phyloP scores from a whole-genome alignment of 2,113 vertebrate genomes.

The Rutilus rutilus region DNA sequence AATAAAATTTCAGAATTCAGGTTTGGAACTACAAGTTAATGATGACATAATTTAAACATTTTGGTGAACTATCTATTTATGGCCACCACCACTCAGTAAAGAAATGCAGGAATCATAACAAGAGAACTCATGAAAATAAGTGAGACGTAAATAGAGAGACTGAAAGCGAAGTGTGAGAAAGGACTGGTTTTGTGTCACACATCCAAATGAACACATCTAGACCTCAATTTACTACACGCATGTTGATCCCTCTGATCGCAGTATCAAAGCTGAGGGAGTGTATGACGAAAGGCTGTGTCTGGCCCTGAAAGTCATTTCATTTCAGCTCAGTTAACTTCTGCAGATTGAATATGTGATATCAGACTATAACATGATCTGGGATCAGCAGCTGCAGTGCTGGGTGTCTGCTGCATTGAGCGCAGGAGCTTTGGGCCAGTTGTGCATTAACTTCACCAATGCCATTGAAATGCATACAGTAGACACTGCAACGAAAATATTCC shows the following conservation, averaged over 20 bases:
- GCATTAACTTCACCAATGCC: constrained; percentile 46
- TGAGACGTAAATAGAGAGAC: not conserved
- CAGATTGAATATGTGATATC: constrained; percentile 40
- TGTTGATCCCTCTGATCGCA: not conserved
- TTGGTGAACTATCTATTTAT: not conserved
- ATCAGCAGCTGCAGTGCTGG: constrained; percentile 8
- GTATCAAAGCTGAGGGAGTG: not conserved
- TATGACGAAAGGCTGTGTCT: not conserved
- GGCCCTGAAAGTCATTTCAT: constrained; percentile 39
- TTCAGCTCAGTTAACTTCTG: constrained; percentile 41
- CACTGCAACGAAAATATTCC: constrained; percentile 72
- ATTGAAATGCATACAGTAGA: constrained; percentile 66
- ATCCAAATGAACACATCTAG: not conserved
- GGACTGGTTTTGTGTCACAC: not conserved
- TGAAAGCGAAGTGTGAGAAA: not conserved
- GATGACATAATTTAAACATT: not conserved
- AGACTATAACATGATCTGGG: constrained; percentile 16
- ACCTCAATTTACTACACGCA: not conserved
- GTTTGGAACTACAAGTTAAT: not conserved
- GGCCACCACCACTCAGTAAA: not conserved
- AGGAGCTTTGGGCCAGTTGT: constrained; percentile 22
- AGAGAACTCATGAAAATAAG: not conserved
- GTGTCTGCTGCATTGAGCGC: constrained; percentile 8
- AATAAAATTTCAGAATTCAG: not conserved
- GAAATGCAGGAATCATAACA: not conserved